Conservation (phyloP, 2,888 invertebrate species). For the Eupelmus urozonus region DNA sequence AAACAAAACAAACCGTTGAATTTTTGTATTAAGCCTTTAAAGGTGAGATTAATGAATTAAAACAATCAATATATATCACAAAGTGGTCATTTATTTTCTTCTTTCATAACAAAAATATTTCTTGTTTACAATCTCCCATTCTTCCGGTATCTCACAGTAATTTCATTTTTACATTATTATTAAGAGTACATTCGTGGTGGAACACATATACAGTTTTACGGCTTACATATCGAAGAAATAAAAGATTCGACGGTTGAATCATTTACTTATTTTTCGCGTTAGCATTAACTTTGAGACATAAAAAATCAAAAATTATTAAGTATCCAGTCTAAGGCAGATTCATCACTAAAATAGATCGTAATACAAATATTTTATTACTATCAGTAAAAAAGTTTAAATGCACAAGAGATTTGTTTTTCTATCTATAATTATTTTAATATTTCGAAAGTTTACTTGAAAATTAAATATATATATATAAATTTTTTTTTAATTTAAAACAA, state of each 20-base stretch:
- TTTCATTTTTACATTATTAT: slow-evolving; percentile 43
- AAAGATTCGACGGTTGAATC: slow-evolving; percentile 10
- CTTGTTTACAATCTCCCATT: slow-evolving; percentile 36
- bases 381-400: too few species aligned
- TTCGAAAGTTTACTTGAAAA: too few species aligned
- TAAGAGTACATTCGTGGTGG: neutral
- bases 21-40: slow-evolving; percentile 55
- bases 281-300: neutral
- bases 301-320: slow-evolving; percentile 34
- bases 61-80: slow-evolving; percentile 50
- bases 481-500: slow-evolving; percentile 8
- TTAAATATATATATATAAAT: too few species aligned
- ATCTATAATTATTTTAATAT: too few species aligned
- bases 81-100: slow-evolving; percentile 52
- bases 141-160: slow-evolving; percentile 18
- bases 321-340: slow-evolving; percentile 17
- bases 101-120: slow-evolving; percentile 54
- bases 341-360: slow-evolving; percentile 16
- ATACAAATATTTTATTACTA: neutral
- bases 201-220: slow-evolving; percentile 23
- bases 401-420: too few species aligned
- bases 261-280: slow-evolving; percentile 4
- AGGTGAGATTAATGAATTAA: slow-evolving; percentile 55
- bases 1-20: slow-evolving; percentile 42
- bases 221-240: slow-evolving; percentile 3